Base-by-base conservation (phyloP, 2,888 invertebrate species). In the Drosophila nr. fundita region DNA sequence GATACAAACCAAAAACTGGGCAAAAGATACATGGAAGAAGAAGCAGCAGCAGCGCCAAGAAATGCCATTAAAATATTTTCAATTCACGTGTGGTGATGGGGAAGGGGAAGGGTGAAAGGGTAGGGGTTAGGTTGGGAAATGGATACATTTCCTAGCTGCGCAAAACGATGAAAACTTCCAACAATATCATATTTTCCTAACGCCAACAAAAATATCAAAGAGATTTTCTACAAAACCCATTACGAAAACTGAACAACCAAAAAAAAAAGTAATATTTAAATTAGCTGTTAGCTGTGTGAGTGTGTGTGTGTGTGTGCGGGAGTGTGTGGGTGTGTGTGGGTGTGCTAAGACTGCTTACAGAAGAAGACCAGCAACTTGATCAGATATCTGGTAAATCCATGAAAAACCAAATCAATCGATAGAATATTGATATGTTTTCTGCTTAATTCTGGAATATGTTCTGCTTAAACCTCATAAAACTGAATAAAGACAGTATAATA, bases 231-330 rank as follows among this genome's bases (percentile, higher is more conserved):
- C 11, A 4, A 38, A 38, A n/a, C 11, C 53, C n/a, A 45, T 7
- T 30, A 8, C 8, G 24, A 58, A 68, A 76, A 68, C 52, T 61
- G 36, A 73, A n/a, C 21, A 45, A 24, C 4, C 15, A 73, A 73
- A 49, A 38, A 45, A 45, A 66, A 52, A 24, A 15, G 3, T 21
- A 24, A 57, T 29, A 62, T 61, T 54, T 34, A 48, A 71, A 71
- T 71, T 63, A 42, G 38, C 54, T 68, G 54, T 67, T 55, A 38
- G 11, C 11, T n/a, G 38, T 38, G 38, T 38, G 18, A 8, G 18
- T 38, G 38, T 18, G 18, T 38, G 18, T 18, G n/a, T 18, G 18
- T 0, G n/a, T 6, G 10, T n/a, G n/a, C 2, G n/a, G 11, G 10
- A 4, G 40, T 40, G n/a, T n/a, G 40, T 40, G 40, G n/a, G 2